Conservation (phyloP, 1,140 invertebrate genomes). For the Hestina assimilis region DNA sequence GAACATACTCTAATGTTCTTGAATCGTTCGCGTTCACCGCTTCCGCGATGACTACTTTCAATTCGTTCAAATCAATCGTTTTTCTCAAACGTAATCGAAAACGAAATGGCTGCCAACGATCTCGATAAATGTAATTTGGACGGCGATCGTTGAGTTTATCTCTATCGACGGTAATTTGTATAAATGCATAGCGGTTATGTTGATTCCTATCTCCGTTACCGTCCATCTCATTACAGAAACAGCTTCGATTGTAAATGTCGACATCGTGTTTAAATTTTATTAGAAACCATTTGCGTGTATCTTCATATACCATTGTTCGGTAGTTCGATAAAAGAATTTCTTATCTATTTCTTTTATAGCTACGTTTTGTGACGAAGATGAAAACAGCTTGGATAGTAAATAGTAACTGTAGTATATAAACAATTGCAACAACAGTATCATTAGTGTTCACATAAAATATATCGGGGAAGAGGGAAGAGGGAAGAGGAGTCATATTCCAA, state of each 20-base stretch:
- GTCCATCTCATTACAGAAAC: conserved; percentile 10
- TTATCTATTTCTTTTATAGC: too few species aligned
- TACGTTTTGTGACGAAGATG: background rate
- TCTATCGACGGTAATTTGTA: conserved; percentile 49
- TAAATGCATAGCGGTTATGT: conserved; percentile 36
- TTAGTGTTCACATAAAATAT: background rate
- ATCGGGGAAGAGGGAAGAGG: too few species aligned
- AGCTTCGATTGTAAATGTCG: conserved; percentile 10
- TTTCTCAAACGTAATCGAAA: conserved; percentile 40
- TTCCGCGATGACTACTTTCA: conserved; percentile 23
- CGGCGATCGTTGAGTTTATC: conserved; percentile 47
- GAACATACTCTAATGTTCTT: too few species aligned
- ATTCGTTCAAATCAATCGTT: conserved; percentile 27
- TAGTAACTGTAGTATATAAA: too few species aligned
- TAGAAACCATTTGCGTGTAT: background rate
- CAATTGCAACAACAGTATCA: too few species aligned
- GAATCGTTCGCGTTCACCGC: conserved; percentile 19
- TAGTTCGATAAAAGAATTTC: too few species aligned
- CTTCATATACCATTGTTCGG: background rate
- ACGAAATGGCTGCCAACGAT: conserved; percentile 41
- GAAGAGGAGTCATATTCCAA: too few species aligned
- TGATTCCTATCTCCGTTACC: conserved; percentile 29
- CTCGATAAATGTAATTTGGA: conserved; percentile 59
- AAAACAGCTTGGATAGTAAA: too few species aligned
- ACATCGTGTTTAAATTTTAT: conserved; percentile 4